These are phyloP conservation scores for Aplysina aerophoba DNA, from an alignment of 37 sponge, comb jelly and placozoan genomes.

Conservation along the genomic window DNA sequence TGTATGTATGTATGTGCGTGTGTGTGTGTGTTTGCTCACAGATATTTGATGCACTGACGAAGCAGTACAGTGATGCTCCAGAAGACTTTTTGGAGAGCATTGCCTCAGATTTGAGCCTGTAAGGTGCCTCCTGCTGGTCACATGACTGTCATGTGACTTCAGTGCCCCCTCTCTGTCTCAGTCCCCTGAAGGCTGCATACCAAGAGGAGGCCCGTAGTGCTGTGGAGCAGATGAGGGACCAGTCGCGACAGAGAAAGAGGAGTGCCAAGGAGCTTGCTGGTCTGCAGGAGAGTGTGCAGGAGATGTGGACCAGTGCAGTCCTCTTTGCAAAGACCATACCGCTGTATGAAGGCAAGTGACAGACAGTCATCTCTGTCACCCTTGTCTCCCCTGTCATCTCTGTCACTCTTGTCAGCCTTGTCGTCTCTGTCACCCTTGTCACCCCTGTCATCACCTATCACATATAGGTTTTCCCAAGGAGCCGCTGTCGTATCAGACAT, in stretches of 20 bases:
- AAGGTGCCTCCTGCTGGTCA: not conserved
- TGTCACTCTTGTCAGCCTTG: too few relatives aligned
- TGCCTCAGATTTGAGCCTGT: slow-evolving; percentile 10
- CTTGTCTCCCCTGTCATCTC: not conserved
- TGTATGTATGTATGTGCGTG: too few relatives aligned
- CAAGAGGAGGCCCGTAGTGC: slow-evolving; percentile 9
- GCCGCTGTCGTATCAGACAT: not conserved
- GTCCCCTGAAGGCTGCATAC: slow-evolving; percentile 7
- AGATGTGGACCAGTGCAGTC: slow-evolving; percentile 51
- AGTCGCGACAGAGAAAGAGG: not conserved
- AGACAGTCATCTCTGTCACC: too few relatives aligned
- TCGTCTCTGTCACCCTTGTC: too few relatives aligned
- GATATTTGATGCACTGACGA: not conserved
- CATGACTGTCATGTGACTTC: not conserved
- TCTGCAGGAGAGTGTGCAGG: slow-evolving; percentile 56
- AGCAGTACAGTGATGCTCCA: not conserved
- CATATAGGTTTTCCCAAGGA: slow-evolving; percentile 20
- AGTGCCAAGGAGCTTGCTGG: slow-evolving; percentile 51
- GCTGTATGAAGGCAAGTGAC: slow-evolving; percentile 69
- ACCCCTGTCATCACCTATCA: too few relatives aligned
- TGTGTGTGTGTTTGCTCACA: too few relatives aligned
- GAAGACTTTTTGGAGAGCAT: slow-evolving; percentile 1
- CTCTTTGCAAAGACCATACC: slow-evolving; percentile 74
- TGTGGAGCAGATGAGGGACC: not conserved
- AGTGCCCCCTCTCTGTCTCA: not conserved